Percentiles rank a stretch among this genome's conserved stretches.
phyloP scores from a whole-genome alignment of 2,113 vertebrate species.

The Charadrius vociferus region DNA sequence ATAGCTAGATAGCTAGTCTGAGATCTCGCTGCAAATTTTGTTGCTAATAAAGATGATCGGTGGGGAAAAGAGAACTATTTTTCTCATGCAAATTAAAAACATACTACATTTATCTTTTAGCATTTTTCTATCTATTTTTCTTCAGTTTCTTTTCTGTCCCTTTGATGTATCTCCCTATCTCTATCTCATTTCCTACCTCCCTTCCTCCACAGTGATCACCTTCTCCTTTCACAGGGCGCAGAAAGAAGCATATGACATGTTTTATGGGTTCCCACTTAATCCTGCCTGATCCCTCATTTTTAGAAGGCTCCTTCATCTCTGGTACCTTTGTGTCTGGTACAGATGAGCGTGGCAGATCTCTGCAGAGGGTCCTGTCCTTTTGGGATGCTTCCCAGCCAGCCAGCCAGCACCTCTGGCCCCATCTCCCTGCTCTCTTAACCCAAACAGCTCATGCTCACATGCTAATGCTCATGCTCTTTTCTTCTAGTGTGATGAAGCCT shows the following conservation, averaged over 20 bases:
- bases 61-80: conserved; percentile 21
- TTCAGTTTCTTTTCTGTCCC: background rate
- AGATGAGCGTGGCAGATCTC: background rate
- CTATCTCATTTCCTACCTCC: background rate
- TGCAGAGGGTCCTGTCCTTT: background rate
- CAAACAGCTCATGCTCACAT: background rate
- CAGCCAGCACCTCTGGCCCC: background rate
- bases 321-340: background rate
- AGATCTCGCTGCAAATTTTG: background rate
- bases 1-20: conserved; percentile 28
- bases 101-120: conserved; percentile 11
- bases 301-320: background rate
- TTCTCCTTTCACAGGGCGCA: background rate
- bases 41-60: conserved; percentile 52
- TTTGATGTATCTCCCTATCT: background rate
- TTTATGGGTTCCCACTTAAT: background rate
- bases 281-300: background rate
- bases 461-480: background rate
- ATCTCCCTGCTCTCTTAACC: background rate
- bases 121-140: background rate
- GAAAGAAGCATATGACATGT: background rate
- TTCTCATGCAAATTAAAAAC: conserved; percentile 45
- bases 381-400: background rate
- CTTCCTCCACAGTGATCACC: background rate
- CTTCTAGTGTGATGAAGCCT: background rate